These are phyloP conservation scores for Agonopterix alstromeriana DNA, from an alignment of 2,888 invertebrate genomes.

Conservation along the genomic window DNA sequence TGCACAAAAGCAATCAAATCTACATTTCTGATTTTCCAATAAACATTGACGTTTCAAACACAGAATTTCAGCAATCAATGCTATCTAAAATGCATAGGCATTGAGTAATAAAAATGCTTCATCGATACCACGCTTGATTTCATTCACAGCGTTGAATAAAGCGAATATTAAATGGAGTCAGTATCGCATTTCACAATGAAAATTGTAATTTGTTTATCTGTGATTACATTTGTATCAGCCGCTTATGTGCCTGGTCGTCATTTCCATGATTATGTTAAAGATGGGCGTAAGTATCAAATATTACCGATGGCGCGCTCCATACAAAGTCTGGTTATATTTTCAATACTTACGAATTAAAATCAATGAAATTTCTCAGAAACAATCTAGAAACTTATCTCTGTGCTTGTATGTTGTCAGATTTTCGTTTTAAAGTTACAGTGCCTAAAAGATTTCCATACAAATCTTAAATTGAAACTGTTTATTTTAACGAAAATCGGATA, in stretches of 20 bases:
- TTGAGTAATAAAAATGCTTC: conserved; percentile 44
- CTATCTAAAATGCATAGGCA: conserved; percentile 52
- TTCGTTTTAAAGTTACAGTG: too few species aligned
- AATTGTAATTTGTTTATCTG: conserved; percentile 2
- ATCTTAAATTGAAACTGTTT: too few species aligned
- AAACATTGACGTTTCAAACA: neutral
- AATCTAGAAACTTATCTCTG: too few species aligned
- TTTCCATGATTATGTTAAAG: conserved; percentile 53
- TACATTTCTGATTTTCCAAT: neutral
- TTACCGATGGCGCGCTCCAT: too few species aligned
- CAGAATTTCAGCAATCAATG: neutral
- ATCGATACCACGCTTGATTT: conserved; percentile 46
- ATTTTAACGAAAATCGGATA: too few species aligned
- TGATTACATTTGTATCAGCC: conserved; percentile 6
- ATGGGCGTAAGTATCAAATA: conserved; percentile 60
- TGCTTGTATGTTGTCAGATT: too few species aligned
- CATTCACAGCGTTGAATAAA: conserved; percentile 30
- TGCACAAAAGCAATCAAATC: neutral
- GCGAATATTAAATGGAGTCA: neutral
- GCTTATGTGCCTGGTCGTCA: conserved; percentile 4
- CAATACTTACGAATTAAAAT: too few species aligned
- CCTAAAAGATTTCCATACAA: too few species aligned
- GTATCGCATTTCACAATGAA: neutral
- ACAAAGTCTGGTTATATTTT: too few species aligned
- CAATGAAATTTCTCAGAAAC: too few species aligned